phyloP scores from a whole-genome alignment of 2,113 vertebrate genomes.

The Myocastor coypus region DNA sequence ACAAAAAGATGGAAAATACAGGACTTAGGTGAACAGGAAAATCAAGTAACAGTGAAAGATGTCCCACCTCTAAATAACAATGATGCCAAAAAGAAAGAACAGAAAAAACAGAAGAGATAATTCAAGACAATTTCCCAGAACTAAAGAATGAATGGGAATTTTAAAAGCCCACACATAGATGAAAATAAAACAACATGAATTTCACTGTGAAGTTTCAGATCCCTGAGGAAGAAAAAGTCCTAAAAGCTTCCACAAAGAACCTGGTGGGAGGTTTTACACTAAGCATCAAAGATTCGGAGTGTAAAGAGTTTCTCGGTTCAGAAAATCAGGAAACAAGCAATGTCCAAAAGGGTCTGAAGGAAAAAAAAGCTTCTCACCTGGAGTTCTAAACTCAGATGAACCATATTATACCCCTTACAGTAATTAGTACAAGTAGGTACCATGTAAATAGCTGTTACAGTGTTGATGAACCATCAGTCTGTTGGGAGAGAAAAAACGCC shows the following conservation, averaged over 20 bases:
- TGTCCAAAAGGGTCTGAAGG: neutral
- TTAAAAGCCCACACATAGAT: conserved; percentile 36
- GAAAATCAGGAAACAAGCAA: neutral
- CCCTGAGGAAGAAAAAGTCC: neutral
- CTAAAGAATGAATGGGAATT: conserved; percentile 22
- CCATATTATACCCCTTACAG: neutral
- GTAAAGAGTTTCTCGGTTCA: conserved; percentile 22
- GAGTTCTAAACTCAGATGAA: conserved; percentile 18
- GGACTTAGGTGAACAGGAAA: neutral
- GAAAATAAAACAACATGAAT: conserved; percentile 46
- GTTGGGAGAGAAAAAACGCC: neutral
- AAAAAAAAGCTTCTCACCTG: neutral
- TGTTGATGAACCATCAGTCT: neutral
- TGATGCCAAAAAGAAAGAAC: neutral
- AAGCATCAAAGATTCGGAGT: neutral
- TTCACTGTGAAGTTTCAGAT: conserved; percentile 46
- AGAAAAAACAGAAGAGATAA: conserved; percentile 33
- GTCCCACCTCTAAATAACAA: neutral
- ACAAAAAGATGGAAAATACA: neutral
- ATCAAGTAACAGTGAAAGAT: neutral
- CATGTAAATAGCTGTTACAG: neutral
- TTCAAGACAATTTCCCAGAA: conserved; percentile 30
- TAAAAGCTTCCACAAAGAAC: conserved; percentile 23
- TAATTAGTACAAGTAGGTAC: neutral
- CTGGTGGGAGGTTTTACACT: neutral